These are phyloP conservation scores for Bemisia tabaci DNA, from an alignment of 1,140 invertebrate species.

Conservation along the genomic window DNA sequence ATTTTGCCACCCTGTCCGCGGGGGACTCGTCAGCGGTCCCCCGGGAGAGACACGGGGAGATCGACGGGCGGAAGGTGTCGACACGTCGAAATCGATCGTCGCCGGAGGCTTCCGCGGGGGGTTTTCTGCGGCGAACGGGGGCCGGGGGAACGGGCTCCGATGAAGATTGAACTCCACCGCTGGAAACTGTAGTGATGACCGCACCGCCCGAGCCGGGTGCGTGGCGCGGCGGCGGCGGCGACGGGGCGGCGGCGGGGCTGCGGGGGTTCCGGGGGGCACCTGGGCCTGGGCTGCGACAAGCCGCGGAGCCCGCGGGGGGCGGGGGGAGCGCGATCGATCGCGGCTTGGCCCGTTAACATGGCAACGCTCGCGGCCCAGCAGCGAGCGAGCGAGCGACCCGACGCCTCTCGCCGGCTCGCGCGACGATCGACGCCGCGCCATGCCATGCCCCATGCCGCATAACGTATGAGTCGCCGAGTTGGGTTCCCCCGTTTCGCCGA, in stretches of 20 bases:
- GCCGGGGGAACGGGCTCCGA: slow-evolving; percentile 2
- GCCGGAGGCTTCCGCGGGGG: not conserved
- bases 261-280: too few species aligned
- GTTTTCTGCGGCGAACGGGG: not conserved
- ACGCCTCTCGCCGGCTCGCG: not conserved
- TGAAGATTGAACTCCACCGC: slow-evolving; percentile 13
- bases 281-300: slow-evolving; percentile 1
- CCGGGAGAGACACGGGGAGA: not conserved
- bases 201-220: too few species aligned
- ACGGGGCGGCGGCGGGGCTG: too few species aligned
- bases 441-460: too few species aligned
- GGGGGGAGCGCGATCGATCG: slow-evolving; percentile 10
- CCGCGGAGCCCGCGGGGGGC: not conserved
- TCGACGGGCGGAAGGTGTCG: slow-evolving; percentile 1
- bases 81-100: not conserved
- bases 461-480: too few species aligned
- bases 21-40: too few species aligned
- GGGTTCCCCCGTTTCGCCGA: too few species aligned
- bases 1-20: too few species aligned
- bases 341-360: not conserved
- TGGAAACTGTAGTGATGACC: not conserved
- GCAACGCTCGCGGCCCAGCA: not conserved
- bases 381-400: not conserved
- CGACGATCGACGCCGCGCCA: slow-evolving; percentile 3
- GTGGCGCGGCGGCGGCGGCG: not conserved